phyloP scores from a whole-genome alignment of 2,888 invertebrate species.

The Acleris cristana region DNA sequence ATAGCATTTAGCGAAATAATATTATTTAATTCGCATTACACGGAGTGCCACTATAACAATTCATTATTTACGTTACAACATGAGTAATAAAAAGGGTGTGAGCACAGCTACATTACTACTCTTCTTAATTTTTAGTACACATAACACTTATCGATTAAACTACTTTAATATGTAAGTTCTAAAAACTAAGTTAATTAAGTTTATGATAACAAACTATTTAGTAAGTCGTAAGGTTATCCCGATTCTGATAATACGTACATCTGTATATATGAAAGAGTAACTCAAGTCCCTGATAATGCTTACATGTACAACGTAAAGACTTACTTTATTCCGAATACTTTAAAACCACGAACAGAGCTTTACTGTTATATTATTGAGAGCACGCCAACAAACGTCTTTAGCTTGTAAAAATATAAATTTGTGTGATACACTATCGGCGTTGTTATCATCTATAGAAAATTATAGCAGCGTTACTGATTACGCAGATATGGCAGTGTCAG shows the following conservation, averaged over 20 bases:
- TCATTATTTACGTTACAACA: too few relatives aligned
- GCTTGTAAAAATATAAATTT: constrained; percentile 13
- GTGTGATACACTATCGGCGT: constrained; percentile 28
- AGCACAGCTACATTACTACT: too few relatives aligned
- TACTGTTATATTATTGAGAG: constrained; percentile 11
- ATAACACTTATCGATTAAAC: too few relatives aligned
- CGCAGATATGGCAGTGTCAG: constrained; percentile 15
- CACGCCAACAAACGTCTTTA: constrained; percentile 18
- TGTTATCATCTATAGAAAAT: constrained; percentile 31
- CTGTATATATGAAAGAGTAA: not conserved
- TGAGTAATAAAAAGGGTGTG: too few relatives aligned
- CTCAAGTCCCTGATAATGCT: not conserved
- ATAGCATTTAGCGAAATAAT: too few relatives aligned
- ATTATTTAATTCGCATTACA: too few relatives aligned
- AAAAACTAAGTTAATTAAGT: not conserved
- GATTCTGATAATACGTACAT: not conserved
- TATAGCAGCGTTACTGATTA: constrained; percentile 32
- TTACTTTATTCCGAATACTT: constrained; percentile 4
- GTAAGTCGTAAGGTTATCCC: not conserved
- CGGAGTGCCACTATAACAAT: too few relatives aligned
- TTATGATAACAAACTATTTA: constrained; percentile 3
- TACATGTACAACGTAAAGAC: constrained; percentile 6
- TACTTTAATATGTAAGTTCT: not conserved
- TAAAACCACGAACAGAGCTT: constrained; percentile 4
- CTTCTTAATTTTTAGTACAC: too few relatives aligned